Base-by-base conservation (phyloP, 2,797 vertebrate species). In the Pantherophis vulpinus region DNA sequence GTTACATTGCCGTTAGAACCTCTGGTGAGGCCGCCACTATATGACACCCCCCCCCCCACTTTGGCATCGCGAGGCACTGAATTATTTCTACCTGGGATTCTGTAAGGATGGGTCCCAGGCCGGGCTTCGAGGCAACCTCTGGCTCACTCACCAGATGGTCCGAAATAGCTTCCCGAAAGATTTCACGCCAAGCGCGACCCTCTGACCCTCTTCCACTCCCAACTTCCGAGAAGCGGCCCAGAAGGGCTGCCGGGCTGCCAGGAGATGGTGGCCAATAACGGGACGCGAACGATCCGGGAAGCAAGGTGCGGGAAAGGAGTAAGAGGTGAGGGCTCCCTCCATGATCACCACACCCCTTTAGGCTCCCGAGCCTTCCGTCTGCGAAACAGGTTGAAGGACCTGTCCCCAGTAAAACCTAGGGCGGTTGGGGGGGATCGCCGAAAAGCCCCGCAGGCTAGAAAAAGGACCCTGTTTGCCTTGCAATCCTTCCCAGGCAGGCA, bases 61-160 rank as follows among this genome's bases (percentile, higher is more conserved):
- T 9, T 6, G 10, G 10, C 58, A 14, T 23, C 32, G 12, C 70
- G 51, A 63, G 1, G 23, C 20, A 25, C 60, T 4, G 63, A 20
- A 5, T 42, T 42, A 11, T 32, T 60, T 59, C 12, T 51, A 14
- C 25, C 59, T 51, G 60, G 6, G 23, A 37, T 88, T 88, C 29
- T 58, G n/a, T 20, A 32, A 23, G 16, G 55, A 37, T 32, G 86
- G 29, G 18, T 55, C 37, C 37, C 56, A 32, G 92, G 42, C 55
- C 86, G 29, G 94, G 94, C 93, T 95, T 95, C 74, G 70, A 92
- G 95, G 92, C 92, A 93, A 90, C 87, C 56, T 55, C 90, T 13
- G 86, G 55, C 1, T 27, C 87, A 9, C 4, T 54, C 47, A 90
- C 83, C 79, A 66, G 51, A 61, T 18, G 37, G 3, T 86, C 89